A percentile compares a stretch with the other conserved stretches of the same genome.
Conservation (phyloP, 1,140 invertebrate genomes). For the Euborellia annulipes region DNA sequence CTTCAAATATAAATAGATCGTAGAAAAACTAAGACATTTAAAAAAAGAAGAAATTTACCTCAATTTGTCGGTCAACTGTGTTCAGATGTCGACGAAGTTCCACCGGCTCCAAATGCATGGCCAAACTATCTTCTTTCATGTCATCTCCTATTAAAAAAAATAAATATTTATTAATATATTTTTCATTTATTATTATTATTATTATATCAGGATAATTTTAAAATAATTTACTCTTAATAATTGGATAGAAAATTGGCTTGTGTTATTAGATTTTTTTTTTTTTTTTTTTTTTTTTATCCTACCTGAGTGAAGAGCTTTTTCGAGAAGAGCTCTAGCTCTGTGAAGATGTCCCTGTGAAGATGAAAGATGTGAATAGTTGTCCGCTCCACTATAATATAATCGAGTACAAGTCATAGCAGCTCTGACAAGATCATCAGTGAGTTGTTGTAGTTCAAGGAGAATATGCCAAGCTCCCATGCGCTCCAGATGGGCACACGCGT, state of each 20-base stretch:
- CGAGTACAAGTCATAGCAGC: slow-evolving; percentile 57
- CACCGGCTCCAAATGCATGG: slow-evolving; percentile 46
- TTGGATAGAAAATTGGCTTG: too few relatives aligned
- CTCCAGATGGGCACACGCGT: slow-evolving; percentile 47
- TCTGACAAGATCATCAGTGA: slow-evolving; percentile 47
- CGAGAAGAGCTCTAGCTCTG: slow-evolving; percentile 27
- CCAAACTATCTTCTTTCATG: slow-evolving; percentile 3
- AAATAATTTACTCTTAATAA: too few relatives aligned
- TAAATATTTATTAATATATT: too few relatives aligned
- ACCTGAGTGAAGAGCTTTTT: background rate
- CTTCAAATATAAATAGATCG: too few relatives aligned
- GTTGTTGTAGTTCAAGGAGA: slow-evolving; percentile 50
- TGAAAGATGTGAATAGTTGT: slow-evolving; percentile 36
- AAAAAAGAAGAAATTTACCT: slow-evolving; percentile 42
- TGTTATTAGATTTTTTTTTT: too few relatives aligned
- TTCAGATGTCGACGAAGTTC: slow-evolving; percentile 52
- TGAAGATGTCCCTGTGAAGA: slow-evolving; percentile 35
- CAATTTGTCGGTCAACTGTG: slow-evolving; percentile 49
- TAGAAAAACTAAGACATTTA: too few relatives aligned
- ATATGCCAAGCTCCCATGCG: slow-evolving; percentile 41
- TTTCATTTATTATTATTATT: too few relatives aligned
- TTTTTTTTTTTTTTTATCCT: slow-evolving; percentile 7
- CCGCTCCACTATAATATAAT: slow-evolving; percentile 41
- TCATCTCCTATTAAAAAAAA: too few relatives aligned
- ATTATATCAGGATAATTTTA: too few relatives aligned